These are phyloP conservation scores for Acanthosepion lycidas DNA, from an alignment of 2,888 invertebrate species.

Conservation along the genomic window DNA sequence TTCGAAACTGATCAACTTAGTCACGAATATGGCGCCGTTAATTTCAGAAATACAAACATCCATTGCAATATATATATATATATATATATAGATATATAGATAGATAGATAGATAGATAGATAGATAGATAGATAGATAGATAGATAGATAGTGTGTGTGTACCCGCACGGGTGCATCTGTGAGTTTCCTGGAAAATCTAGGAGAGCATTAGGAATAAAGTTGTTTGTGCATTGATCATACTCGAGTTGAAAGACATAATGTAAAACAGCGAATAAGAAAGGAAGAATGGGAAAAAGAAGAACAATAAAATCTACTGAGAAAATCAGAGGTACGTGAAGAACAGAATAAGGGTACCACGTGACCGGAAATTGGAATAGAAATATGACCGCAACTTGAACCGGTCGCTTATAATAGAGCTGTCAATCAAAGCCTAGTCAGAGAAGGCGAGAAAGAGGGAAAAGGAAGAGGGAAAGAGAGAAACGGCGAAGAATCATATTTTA, in stretches of 20 bases:
- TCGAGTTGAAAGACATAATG: background rate
- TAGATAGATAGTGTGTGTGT: too few relatives aligned
- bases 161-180: too few relatives aligned
- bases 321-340: background rate
- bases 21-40: too few relatives aligned
- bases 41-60: too few relatives aligned
- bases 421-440: background rate
- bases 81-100: too few relatives aligned
- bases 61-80: too few relatives aligned
- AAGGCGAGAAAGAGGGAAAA: background rate
- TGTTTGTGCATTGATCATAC: background rate
- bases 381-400: constrained; percentile 38
- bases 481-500: too few relatives aligned
- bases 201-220: background rate
- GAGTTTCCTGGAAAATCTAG: too few relatives aligned
- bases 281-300: background rate
- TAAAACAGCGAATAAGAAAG: background rate
- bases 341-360: background rate
- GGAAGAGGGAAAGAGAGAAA: too few relatives aligned
- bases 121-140: too few relatives aligned
- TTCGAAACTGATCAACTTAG: too few relatives aligned
- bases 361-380: constrained; percentile 42
- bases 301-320: background rate
- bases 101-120: too few relatives aligned
- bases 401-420: constrained; percentile 41